Percentiles rank a stretch among this genome's conserved stretches.
phyloP scores from a whole-genome alignment of 2,888 invertebrate species.

The Cremastinae sp. region DNA sequence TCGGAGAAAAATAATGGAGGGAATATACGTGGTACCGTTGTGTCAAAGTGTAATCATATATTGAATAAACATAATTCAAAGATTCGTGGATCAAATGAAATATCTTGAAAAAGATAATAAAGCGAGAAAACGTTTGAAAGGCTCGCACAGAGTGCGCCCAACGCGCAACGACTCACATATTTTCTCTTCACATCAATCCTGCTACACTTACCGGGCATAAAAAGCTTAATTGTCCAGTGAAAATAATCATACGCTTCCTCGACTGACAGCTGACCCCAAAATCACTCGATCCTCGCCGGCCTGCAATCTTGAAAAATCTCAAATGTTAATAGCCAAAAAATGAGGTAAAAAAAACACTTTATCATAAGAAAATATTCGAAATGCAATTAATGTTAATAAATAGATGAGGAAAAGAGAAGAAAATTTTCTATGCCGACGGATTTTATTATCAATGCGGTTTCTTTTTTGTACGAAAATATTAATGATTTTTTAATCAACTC shows the following conservation, averaged over 20 bases:
- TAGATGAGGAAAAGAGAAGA: too few species aligned
- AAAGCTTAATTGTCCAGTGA: conserved; percentile 28
- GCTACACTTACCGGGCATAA: conserved; percentile 27
- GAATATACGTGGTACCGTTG: conserved; percentile 9
- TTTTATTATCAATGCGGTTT: conserved; percentile 9
- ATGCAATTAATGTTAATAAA: conserved; percentile 8
- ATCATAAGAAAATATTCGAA: conserved; percentile 5
- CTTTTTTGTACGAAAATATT: conserved; percentile 2
- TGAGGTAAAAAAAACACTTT: conserved; percentile 5
- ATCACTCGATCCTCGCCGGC: conserved; percentile 4
- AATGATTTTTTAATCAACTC: neutral
- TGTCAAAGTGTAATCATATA: conserved; percentile 6
- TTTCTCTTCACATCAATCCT: conserved; percentile 26
- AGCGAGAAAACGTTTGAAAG: conserved; percentile 9
- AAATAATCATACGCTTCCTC: conserved; percentile 16
- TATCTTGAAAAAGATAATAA: neutral
- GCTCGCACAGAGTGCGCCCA: neutral
- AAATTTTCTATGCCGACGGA: neutral
- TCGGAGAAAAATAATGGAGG: neutral
- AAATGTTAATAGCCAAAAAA: conserved; percentile 16
- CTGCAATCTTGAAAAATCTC: neutral
- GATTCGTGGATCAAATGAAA: conserved; percentile 19
- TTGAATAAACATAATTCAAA: neutral
- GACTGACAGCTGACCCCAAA: conserved; percentile 30
- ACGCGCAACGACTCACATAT: neutral